A percentile compares a stretch with the other conserved stretches of the same genome.
Evolutionary conservation across 2,888 invertebrate genomes (phyloP).

Genomic region (Idaea straminata): DNA sequence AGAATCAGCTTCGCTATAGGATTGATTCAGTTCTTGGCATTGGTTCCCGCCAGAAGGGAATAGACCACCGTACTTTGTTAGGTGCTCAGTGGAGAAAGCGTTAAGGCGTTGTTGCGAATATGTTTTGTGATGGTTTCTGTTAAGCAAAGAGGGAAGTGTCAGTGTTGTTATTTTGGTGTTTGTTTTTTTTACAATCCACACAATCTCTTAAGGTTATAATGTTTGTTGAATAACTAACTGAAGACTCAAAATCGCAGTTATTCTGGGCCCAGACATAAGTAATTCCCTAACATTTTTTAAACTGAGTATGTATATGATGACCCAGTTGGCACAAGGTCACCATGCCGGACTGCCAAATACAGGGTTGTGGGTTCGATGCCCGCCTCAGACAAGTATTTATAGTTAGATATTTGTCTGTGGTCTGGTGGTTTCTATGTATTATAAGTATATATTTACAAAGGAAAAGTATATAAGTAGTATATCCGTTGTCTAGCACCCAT

Average conservation of each 20-base stretch:
- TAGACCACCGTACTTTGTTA: slow-evolving; percentile 72
- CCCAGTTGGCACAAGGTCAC: too few relatives aligned
- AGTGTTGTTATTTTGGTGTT: slow-evolving; percentile 38
- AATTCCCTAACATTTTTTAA: too few relatives aligned
- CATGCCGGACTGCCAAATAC: too few relatives aligned
- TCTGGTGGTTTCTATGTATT: too few relatives aligned
- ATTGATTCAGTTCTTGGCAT: slow-evolving; percentile 73
- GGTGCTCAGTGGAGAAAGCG: slow-evolving; percentile 76
- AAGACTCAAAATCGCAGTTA: background rate
- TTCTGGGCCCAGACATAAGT: too few relatives aligned
- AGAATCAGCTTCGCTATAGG: slow-evolving; percentile 72
- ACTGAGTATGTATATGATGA: too few relatives aligned
- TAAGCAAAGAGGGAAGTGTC: slow-evolving; percentile 61
- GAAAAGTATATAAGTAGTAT: too few relatives aligned
- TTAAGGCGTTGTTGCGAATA: slow-evolving; percentile 78
- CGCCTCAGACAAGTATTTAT: too few relatives aligned
- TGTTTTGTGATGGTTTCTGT: slow-evolving; percentile 77
- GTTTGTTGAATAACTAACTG: background rate
- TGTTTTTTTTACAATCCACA: slow-evolving; percentile 17
- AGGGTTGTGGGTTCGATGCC: too few relatives aligned
- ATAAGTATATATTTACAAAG: too few relatives aligned
- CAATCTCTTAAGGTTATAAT: background rate
- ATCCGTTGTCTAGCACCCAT: too few relatives aligned
- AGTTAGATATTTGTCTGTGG: too few relatives aligned
- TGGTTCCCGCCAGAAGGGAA: slow-evolving; percentile 74